These are phyloP conservation scores for Equus przewalskii DNA, from an alignment of 2,113 vertebrate genomes.

Conservation along the genomic window DNA sequence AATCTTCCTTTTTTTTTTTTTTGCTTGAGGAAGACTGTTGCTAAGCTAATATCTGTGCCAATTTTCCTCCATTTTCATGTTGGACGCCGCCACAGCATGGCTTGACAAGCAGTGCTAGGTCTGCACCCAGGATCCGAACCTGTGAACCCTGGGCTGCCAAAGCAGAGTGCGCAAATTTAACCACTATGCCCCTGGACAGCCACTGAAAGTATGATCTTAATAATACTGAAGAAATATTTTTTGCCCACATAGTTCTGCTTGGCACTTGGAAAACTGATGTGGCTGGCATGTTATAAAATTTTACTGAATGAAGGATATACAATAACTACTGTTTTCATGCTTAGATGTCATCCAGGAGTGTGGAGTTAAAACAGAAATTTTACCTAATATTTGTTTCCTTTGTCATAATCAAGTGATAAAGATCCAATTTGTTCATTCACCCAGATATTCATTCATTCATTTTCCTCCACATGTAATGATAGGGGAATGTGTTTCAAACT, in stretches of 20 bases:
- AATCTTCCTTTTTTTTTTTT: too few species aligned
- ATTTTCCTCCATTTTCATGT: too few species aligned
- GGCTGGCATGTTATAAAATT: background rate
- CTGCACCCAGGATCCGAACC: too few species aligned
- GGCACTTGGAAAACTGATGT: background rate
- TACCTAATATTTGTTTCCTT: background rate
- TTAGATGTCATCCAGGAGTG: background rate
- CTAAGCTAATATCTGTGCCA: too few species aligned
- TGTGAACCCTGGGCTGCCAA: too few species aligned
- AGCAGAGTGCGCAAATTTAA: too few species aligned
- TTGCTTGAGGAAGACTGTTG: too few species aligned
- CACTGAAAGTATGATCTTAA: background rate
- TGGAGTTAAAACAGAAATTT: background rate
- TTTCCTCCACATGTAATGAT: background rate
- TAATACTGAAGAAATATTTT: background rate
- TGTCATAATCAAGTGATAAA: background rate
- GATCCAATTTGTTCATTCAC: background rate
- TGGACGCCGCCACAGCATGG: too few species aligned
- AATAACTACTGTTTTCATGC: background rate
- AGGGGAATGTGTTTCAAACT: background rate
- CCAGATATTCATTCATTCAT: background rate
- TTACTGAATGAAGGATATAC: background rate
- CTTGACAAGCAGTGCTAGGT: too few species aligned
- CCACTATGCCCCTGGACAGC: too few species aligned
- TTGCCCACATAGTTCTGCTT: background rate